Evolutionary conservation across 2,797 vertebrate species (phyloP).

Genomic region (Rhadinocentrus ornatus): DNA sequence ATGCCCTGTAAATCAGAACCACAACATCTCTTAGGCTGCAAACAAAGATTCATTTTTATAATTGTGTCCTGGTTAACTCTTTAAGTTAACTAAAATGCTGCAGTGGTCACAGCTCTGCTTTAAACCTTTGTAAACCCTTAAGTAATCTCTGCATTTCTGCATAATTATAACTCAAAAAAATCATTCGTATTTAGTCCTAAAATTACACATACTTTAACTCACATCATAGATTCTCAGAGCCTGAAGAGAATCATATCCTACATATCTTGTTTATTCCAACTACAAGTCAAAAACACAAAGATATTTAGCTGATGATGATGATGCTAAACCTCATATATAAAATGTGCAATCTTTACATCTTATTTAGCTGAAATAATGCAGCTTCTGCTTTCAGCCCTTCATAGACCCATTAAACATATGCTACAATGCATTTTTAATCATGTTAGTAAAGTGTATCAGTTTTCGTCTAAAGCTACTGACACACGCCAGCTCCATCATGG

Average conservation of each 20-base stretch:
- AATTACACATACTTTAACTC: neutral
- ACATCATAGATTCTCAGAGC: neutral
- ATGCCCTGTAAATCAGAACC: neutral
- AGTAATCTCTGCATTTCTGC: neutral
- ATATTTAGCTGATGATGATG: no score
- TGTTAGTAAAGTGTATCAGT: neutral
- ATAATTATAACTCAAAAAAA: neutral
- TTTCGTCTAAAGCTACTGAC: conserved; percentile 12
- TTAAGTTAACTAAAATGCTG: neutral
- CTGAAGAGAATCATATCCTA: neutral
- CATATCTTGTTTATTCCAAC: neutral
- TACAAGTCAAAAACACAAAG: neutral
- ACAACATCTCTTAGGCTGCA: neutral
- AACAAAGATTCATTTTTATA: neutral
- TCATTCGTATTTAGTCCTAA: neutral
- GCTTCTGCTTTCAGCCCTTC: neutral
- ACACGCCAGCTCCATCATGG: neutral
- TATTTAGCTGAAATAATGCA: neutral
- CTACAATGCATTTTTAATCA: neutral
- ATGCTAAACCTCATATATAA: neutral
- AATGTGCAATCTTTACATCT: neutral
- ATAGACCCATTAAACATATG: neutral
- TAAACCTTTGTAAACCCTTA: neutral
- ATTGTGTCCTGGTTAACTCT: neutral
- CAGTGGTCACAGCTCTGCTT: neutral